These are phyloP conservation scores for Hylia prasina DNA, from an alignment of 2,113 vertebrate genomes.

Conservation along the genomic window DNA sequence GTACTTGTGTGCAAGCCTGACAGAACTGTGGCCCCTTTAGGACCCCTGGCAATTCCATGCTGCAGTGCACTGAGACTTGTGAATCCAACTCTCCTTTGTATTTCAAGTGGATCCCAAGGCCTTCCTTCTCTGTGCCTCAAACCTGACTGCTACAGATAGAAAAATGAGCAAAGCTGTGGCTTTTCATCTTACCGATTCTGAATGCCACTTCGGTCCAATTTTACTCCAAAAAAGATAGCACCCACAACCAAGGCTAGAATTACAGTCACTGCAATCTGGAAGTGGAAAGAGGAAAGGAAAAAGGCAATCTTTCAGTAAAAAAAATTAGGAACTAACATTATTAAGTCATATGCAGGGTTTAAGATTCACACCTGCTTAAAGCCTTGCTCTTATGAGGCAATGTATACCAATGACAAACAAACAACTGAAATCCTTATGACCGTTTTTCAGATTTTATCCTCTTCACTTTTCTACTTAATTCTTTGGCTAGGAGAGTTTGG, in stretches of 20 bases:
- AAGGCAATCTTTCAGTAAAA: background rate
- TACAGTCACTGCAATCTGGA: constrained; percentile 35
- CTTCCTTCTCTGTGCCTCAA: background rate
- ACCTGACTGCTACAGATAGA: background rate
- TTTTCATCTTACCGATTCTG: constrained; percentile 62
- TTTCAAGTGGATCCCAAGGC: background rate
- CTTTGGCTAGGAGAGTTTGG: background rate
- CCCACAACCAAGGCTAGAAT: constrained; percentile 63
- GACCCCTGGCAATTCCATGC: background rate
- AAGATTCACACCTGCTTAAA: background rate
- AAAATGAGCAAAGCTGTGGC: background rate
- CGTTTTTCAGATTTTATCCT: background rate
- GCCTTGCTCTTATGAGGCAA: background rate
- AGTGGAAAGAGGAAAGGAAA: background rate
- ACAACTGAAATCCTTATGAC: background rate
- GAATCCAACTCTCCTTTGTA: background rate
- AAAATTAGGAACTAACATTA: background rate
- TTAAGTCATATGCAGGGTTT: background rate
- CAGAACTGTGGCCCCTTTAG: background rate
- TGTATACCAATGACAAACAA: background rate
- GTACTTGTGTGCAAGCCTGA: background rate
- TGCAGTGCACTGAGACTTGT: background rate
- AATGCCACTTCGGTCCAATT: constrained; percentile 58
- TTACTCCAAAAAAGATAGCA: constrained; percentile 61
- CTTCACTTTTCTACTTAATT: background rate